Conservation (phyloP, 2,888 invertebrate genomes). For the Acheta domesticus region DNA sequence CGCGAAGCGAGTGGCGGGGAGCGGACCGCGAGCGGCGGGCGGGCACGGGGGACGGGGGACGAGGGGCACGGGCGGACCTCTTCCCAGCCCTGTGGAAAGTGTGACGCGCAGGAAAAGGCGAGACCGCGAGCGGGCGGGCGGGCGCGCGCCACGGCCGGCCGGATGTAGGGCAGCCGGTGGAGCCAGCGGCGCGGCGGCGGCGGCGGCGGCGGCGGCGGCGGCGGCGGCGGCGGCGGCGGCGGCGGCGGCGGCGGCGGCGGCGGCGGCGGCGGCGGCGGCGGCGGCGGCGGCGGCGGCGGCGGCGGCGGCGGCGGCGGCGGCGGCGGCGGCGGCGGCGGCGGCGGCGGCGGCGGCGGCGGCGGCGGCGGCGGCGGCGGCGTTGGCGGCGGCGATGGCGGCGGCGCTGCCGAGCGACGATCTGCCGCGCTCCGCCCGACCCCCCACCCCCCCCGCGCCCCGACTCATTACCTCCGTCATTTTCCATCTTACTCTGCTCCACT, state of each 20-base stretch:
- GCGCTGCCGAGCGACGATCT: not conserved
- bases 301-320: not conserved
- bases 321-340: not conserved
- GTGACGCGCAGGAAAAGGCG: not conserved
- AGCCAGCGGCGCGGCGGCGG: not conserved
- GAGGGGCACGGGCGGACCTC: not conserved
- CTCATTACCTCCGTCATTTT: too few species aligned
- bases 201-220: not conserved
- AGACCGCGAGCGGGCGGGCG: not conserved
- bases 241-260: not conserved
- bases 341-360: not conserved
- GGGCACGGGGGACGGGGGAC: not conserved
- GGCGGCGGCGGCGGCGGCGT: not conserved
- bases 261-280: not conserved
- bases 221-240: not conserved
- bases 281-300: not conserved
- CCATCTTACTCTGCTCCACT: too few species aligned
- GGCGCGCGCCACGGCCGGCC: not conserved
- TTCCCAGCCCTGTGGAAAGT: not conserved
- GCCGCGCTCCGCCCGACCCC: not conserved
- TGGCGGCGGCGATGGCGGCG: not conserved
- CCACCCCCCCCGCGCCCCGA: too few species aligned
- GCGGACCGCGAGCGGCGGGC: not conserved
- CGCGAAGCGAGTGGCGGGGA: not conserved
- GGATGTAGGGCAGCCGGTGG: not conserved